Evolutionary conservation across 2,113 vertebrate species (phyloP), one percentile per base, ranked within the genome.

Genomic region (Dipodomys stephensi): DNA sequence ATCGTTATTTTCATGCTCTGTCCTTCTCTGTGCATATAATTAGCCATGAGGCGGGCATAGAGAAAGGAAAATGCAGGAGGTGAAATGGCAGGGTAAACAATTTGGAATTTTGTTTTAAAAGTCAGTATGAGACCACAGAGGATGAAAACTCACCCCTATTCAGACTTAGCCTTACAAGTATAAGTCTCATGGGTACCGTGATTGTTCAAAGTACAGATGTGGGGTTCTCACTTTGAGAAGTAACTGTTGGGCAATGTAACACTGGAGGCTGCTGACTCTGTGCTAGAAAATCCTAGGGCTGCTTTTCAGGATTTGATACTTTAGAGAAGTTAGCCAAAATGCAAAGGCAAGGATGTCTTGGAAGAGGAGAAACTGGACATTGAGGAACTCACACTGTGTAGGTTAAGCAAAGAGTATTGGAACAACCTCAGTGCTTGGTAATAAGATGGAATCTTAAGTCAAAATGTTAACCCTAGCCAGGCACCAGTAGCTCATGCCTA

Each of bases 181-280:
- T 68, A 65, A 46, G 77, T 92, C 71, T 82, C 71, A 95, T 46
- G 11, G 46, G 49, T 85, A 72, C 9, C 28, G 9, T 82, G 30
- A 73, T 23, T 46, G 44, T 60, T 91, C 39, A 92, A 92, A 93
- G 95, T 90, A 91, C 60, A 94, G 57, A 92, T 93, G 80, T 77
- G 92, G 71, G 18, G 68, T 46, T 19, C 9, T 90, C 27, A 25
- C 3, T 3, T 27, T 57, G 60, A 83, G 46, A 87, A 81, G 39
- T 77, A 68, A 64, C 28, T 44, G 15, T 39, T 1, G 39, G 32
- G 76, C 39, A 71, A 4, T 92, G 10, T 68, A 10, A 39, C 53
- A 68, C 25, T 20, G 16, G 10, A 69, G 90, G 25, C 16, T 44
- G 30, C 20, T 44, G 28, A 53, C 53, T 64, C 25, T 72, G 6